Evolutionary conservation across 2,888 invertebrate species (phyloP), one percentile per base, ranked within the genome.

Genomic region (Auanema sp.): DNA sequence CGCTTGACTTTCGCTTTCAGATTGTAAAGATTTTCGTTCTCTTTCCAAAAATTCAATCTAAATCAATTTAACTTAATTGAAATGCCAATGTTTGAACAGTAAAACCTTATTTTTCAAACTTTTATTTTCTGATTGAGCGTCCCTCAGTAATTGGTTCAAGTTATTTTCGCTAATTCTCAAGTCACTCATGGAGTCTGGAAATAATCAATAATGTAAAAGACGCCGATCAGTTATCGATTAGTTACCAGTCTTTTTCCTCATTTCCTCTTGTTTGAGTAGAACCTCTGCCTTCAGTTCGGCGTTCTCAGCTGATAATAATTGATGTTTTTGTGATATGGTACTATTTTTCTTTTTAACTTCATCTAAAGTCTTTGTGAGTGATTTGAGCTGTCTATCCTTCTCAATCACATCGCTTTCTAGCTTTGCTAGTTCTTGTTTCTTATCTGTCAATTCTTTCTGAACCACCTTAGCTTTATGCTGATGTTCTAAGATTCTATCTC

Each of bases 1-100:
- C 1, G 77, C 75, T 58, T 84, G 84, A 49, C 76, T 76, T 53
- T 84, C 81, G 59, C 79, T 80, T 62, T 84, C 82, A 56, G 79
- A 77, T 63, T 79, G 80, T 21, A 83, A 73, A 51, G 81, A 83
- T 50, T 80, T 71, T 12, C 83, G 65, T 65, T 83, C 83, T 55
- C 76, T 83, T 61, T 83, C 83, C 55, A 83, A 68, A 53, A 83
- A 83, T 43, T 78, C 77, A n/a, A 69, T 67, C 69, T 69, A 57
- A 58, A 58, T n/a, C 10, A 53, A 53, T 16, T 21, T n/a, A 50
- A 50, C n/a, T 11, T 14, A 50, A 12, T 16, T n/a, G 12, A 16
- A 12, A 53, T 54, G 25, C 21, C 4, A 11, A 40, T 11, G 33
- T 24, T 40, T 33, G 23, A 23, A 25, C 42, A 12, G 1, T 14